Conservation (phyloP, 1,140 invertebrate genomes). For the Lordiphosa collinella region DNA sequence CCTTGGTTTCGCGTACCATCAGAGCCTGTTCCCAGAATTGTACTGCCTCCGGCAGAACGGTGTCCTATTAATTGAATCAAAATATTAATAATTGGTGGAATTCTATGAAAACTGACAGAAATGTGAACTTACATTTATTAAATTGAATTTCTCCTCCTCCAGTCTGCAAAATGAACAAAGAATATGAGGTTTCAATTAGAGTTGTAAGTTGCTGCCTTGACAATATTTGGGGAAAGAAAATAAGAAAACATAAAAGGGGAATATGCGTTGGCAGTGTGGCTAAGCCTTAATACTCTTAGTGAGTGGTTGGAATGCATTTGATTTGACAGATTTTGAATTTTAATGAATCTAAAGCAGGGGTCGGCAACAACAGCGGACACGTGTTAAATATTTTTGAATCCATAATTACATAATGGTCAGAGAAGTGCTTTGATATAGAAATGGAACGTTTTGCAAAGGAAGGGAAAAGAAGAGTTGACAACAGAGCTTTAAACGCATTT, state of each 20-base stretch:
- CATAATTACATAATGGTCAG: no score
- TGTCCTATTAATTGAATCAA: conserved; percentile 84
- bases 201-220: not conserved
- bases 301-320: no score
- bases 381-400: no score
- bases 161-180: conserved; percentile 84
- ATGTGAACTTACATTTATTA: conserved; percentile 90
- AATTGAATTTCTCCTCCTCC: conserved; percentile 88
- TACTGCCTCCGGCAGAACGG: conserved; percentile 93
- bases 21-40: conserved; percentile 95
- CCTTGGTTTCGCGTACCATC: conserved; percentile 90
- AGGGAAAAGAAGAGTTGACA: no score
- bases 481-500: no score
- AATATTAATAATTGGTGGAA: not conserved
- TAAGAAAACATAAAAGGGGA: conserved; percentile 2
- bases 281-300: no score
- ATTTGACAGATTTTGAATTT: no score
- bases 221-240: conserved; percentile 27
- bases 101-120: not conserved
- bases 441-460: no score
- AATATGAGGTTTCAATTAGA: not conserved
- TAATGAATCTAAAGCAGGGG: no score
- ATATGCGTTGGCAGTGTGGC: no score
- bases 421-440: no score
- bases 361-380: no score